A percentile compares a stretch with the other conserved stretches of the same genome.
These are phyloP conservation scores for Paedocypris micromegethes DNA, from an alignment of 2,797 vertebrate species.

Conservation along the genomic window DNA sequence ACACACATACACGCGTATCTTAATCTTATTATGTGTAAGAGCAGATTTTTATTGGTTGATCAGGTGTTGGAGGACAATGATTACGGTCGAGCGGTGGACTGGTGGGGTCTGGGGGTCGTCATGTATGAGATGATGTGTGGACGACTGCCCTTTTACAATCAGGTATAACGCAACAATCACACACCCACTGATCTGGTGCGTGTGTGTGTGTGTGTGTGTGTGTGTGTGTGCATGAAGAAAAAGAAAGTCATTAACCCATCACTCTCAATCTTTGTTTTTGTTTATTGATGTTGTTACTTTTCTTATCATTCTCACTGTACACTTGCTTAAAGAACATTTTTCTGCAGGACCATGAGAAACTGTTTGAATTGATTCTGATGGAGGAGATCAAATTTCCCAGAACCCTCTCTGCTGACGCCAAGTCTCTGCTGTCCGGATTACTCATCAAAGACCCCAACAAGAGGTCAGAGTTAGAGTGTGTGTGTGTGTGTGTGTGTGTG, in stretches of 20 bases:
- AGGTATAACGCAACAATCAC: constrained; percentile 56
- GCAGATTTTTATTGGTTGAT: constrained; percentile 52
- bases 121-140: constrained; percentile 99
- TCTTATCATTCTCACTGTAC: too few relatives aligned
- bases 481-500: neutral
- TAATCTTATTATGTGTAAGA: too few relatives aligned
- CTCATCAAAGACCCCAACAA: constrained; percentile 98
- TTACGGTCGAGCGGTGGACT: constrained; percentile 93
- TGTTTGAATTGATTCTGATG: constrained; percentile 95
- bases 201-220: neutral
- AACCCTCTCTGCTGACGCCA: constrained; percentile 91
- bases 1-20: too few relatives aligned
- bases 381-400: constrained; percentile 97
- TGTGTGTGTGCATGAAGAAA: neutral
- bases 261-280: too few relatives aligned
- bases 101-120: constrained; percentile 96
- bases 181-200: neutral
- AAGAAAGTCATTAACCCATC: too few relatives aligned
- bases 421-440: constrained; percentile 91
- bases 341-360: constrained; percentile 88
- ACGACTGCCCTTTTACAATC: constrained; percentile 94
- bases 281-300: too few relatives aligned
- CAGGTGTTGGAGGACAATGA: constrained; percentile 96
- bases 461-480: constrained; percentile 63
- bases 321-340: neutral